phyloP scores from a whole-genome alignment of 2,888 invertebrate genomes.

The Ceriagrion tenellum region DNA sequence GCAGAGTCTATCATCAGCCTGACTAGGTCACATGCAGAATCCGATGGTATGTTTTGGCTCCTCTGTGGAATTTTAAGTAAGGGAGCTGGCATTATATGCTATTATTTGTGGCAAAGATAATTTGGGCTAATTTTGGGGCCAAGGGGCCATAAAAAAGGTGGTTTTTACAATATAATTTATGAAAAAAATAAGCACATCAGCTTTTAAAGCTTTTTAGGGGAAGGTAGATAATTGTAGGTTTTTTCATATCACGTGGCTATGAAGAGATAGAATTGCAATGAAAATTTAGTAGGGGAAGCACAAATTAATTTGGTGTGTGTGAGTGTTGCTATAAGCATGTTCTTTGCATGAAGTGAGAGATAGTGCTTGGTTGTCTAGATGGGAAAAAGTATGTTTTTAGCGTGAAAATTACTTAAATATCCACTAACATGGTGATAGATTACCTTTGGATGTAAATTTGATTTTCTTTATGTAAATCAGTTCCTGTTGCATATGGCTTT shows the following conservation, averaged over 20 bases:
- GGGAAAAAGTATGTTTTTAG: not conserved
- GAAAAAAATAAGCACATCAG: not conserved
- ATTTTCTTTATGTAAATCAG: not conserved
- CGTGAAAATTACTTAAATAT: not conserved
- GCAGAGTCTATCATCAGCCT: slow-evolving; percentile 76
- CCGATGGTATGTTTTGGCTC: slow-evolving; percentile 71
- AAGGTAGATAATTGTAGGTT: not conserved
- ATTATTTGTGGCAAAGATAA: not conserved
- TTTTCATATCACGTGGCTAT: not conserved
- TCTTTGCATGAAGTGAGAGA: not conserved
- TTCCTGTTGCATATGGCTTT: not conserved
- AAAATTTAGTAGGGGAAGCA: not conserved
- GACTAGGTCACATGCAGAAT: slow-evolving; percentile 71
- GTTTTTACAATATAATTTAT: not conserved
- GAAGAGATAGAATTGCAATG: not conserved
- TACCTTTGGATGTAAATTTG: not conserved
- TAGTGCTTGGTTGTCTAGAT: not conserved
- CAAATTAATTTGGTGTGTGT: not conserved
- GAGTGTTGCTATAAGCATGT: not conserved
- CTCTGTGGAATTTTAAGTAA: not conserved
- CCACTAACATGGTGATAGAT: not conserved
- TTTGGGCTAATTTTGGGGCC: not conserved
- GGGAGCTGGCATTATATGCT: not conserved
- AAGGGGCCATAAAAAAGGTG: not conserved
- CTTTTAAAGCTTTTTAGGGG: not conserved